These are phyloP conservation scores for Pammene fasciana DNA, from an alignment of 2,888 invertebrate genomes.

Conservation along the genomic window DNA sequence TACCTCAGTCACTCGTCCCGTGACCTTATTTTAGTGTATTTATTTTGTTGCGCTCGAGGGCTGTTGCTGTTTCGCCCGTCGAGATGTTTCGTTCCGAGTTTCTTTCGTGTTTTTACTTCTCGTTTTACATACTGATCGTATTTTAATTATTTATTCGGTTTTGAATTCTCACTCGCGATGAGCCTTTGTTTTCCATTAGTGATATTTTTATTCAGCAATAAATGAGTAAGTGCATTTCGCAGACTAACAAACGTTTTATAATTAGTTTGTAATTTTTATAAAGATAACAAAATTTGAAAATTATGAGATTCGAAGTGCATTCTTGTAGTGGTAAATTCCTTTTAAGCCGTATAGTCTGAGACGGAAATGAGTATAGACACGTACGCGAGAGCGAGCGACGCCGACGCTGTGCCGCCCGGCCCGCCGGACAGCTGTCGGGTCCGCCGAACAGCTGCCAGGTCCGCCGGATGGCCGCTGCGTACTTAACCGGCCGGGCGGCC, in stretches of 20 bases:
- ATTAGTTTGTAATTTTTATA: constrained; percentile 79
- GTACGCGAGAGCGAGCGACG: constrained; percentile 51
- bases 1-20: constrained; percentile 81
- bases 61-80: constrained; percentile 80
- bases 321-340: constrained; percentile 81
- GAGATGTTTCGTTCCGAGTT: constrained; percentile 77
- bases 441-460: constrained; percentile 47
- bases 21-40: constrained; percentile 77
- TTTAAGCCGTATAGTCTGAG: constrained; percentile 81
- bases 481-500: constrained; percentile 46
- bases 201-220: constrained; percentile 84
- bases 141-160: constrained; percentile 80
- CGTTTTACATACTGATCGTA: constrained; percentile 73
- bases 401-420: constrained; percentile 46
- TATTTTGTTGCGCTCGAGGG: constrained; percentile 80
- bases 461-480: constrained; percentile 26
- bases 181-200: constrained; percentile 82
- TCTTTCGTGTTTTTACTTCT: constrained; percentile 72
- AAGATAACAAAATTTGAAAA: constrained; percentile 75
- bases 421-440: constrained; percentile 20
- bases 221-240: constrained; percentile 80
- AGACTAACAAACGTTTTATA: constrained; percentile 70
- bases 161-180: constrained; percentile 74
- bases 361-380: constrained; percentile 64
- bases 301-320: constrained; percentile 83